Base-by-base conservation (phyloP, 2,888 invertebrate genomes). In the Nudaria mundana region DNA sequence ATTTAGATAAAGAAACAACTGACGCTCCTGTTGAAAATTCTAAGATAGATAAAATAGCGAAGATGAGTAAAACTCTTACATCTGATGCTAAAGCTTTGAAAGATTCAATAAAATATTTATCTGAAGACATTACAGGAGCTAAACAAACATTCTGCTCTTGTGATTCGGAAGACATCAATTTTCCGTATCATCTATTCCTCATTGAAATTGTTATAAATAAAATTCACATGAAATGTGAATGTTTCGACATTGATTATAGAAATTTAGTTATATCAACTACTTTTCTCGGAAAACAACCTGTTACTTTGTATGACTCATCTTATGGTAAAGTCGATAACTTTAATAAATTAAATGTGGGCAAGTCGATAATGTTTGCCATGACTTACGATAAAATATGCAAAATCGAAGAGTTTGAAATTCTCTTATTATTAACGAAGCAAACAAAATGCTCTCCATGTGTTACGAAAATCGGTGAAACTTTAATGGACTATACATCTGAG, bases 151-250 rank as follows among this genome's bases (percentile, higher is more conserved):
- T 79, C 7, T 52, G 53, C 33, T 30, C 8, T 2, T 37, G 46
- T 16, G 45, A 34, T 8, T 56, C 55, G 29, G 74, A 77, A 48
- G 76, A 81, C 22, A 66, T 74, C 0, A 75, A 77, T 54, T 85
- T 83, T 48, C 87, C 87, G 1, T 86, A 87, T 54, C 87, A 87
- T 40, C 63, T 88, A 14, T 88, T 88, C 52, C 63, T 88, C 13
- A 71, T 87, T 20, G 87, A 88, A 73, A 62, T 88, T 23, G 77
- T 88, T 24, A 67, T 88, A 23, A 88, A 87, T 56, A 87, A 81
- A 69, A 87, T 88, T 40, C 76, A 83, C 44, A 87, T 87, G 87
- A 88, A 87, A 46, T 88, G 87, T 52, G 87, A 88, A 52, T 87
- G 87, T 59, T 87, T 87, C 46, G 81, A 86, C 44, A 61, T 86